phyloP scores from a whole-genome alignment of 2,888 invertebrate genomes.

The Lydus trimaculatus region DNA sequence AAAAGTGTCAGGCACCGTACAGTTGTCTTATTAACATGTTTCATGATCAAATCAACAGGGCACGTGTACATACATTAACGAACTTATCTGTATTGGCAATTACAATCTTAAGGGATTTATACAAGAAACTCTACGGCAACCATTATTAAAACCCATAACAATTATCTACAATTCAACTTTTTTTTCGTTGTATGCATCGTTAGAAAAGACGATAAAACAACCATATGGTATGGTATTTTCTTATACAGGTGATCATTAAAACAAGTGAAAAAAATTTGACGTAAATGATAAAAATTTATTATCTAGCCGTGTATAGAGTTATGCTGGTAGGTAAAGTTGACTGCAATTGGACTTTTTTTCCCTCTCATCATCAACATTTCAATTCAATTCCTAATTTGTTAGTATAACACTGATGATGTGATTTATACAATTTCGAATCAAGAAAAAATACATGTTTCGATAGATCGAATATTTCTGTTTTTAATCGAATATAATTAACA shows the following conservation, averaged over 20 bases:
- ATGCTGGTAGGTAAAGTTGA: background rate
- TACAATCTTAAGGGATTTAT: too few species aligned
- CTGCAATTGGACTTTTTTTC: background rate
- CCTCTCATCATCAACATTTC: background rate
- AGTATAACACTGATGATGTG: background rate
- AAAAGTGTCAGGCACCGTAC: background rate
- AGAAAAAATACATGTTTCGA: too few species aligned
- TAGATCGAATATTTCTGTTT: background rate
- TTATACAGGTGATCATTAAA: background rate
- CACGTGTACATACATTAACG: background rate
- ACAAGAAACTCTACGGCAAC: too few species aligned
- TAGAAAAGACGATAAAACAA: background rate
- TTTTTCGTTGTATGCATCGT: too few species aligned
- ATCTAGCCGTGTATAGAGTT: background rate
- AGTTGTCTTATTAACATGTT: background rate
- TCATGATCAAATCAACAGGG: background rate
- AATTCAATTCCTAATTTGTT: conserved; percentile 5
- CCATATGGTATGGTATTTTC: background rate
- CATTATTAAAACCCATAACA: too few species aligned
- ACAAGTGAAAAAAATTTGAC: background rate
- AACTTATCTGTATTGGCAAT: too few species aligned
- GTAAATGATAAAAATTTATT: background rate
- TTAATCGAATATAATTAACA: background rate
- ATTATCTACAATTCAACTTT: too few species aligned
- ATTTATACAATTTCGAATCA: background rate